Percentiles rank a stretch among this genome's conserved stretches.
Evolutionary conservation across 2,113 vertebrate species (phyloP).

Genomic region (Microcebus tavaratra): DNA sequence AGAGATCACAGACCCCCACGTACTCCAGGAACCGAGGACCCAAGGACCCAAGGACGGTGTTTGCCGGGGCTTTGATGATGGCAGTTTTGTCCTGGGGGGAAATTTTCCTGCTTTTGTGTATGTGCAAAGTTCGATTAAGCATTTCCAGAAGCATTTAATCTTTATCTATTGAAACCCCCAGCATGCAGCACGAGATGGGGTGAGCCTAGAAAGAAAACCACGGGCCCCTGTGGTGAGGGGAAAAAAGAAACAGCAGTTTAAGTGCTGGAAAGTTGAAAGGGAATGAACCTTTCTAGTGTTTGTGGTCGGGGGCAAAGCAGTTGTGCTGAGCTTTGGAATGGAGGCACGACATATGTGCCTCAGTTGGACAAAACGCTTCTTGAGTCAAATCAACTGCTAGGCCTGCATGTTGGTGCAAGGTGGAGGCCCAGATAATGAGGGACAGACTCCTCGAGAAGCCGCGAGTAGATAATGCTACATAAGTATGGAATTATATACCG

Average conservation of each 20-base stretch:
- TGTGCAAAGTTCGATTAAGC: conserved; percentile 73
- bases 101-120: conserved; percentile 1
- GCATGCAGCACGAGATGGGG: conserved; percentile 76
- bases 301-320: conserved; percentile 69
- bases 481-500: conserved; percentile 80
- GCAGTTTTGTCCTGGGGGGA: background rate
- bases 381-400: conserved; percentile 67
- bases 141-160: conserved; percentile 80
- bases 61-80: background rate
- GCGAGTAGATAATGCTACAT: conserved; percentile 86
- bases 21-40: conserved; percentile 40
- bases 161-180: conserved; percentile 78
- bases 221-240: conserved; percentile 85
- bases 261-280: conserved; percentile 79
- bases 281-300: conserved; percentile 64
- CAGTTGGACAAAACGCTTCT: conserved; percentile 80
- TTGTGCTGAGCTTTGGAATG: conserved; percentile 70
- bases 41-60: background rate
- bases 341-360: conserved; percentile 82
- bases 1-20: conserved; percentile 50
- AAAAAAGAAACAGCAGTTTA: conserved; percentile 83
- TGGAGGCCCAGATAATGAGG: conserved; percentile 81
- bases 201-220: conserved; percentile 76
- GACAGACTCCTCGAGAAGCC: conserved; percentile 77
- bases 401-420: conserved; percentile 77